Percentiles rank a stretch among this genome's conserved stretches.
Evolutionary conservation across 2,113 vertebrate genomes (phyloP).

Genomic region (Xiphophorus hellerii): DNA sequence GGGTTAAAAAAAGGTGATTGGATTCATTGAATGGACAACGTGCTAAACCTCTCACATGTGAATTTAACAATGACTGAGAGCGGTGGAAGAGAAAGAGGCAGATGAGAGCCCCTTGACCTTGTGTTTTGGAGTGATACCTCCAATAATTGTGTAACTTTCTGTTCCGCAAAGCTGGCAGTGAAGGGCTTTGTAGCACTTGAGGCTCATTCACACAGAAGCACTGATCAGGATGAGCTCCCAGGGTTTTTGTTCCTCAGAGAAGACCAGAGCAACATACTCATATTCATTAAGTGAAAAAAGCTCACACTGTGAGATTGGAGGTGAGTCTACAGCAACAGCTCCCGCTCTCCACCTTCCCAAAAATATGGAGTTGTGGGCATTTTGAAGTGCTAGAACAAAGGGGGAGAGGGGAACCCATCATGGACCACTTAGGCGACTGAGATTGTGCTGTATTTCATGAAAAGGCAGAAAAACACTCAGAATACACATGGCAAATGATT

Average conservation of each 20-base stretch:
- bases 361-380: conserved; percentile 33
- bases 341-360: conserved; percentile 18
- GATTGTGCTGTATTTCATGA: conserved; percentile 10
- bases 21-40: neutral
- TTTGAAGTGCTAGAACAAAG: conserved; percentile 25
- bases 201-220: neutral
- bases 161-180: conserved; percentile 21
- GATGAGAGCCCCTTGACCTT: conserved; percentile 30
- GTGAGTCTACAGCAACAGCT: conserved; percentile 7
- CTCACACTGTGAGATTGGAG: conserved; percentile 15
- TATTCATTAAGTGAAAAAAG: conserved; percentile 28
- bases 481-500: neutral
- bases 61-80: neutral
- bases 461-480: neutral
- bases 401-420: conserved; percentile 22
- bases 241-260: conserved; percentile 1
- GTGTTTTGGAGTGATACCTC: conserved; percentile 22
- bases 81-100: neutral
- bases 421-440: conserved; percentile 30
- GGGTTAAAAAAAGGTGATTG: neutral
- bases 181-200: conserved; percentile 29
- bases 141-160: conserved; percentile 33
- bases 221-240: neutral
- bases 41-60: neutral
- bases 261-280: conserved; percentile 13